phyloP scores from a whole-genome alignment of 2,113 vertebrate species.

The Mesembrinibis cayennensis region DNA sequence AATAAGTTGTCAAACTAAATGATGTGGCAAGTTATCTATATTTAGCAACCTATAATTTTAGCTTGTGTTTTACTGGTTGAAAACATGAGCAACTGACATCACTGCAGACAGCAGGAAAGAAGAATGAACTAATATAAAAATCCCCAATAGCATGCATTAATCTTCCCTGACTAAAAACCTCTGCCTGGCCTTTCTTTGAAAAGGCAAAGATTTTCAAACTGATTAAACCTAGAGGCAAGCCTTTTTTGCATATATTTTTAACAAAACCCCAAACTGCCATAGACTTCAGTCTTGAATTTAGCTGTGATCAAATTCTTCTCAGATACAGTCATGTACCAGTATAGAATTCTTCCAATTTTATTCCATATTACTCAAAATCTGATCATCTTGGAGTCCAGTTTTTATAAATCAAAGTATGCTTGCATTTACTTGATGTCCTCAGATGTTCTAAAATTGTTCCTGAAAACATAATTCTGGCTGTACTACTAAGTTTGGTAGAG shows the following conservation, averaged over 20 bases:
- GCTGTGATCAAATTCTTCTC: background rate
- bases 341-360: background rate
- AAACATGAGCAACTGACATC: conserved; percentile 18
- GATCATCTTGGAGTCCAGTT: background rate
- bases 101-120: conserved; percentile 13
- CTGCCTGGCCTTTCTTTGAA: background rate
- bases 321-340: no score
- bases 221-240: background rate
- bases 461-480: background rate
- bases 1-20: conserved; percentile 49
- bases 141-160: background rate
- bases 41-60: conserved; percentile 58
- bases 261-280: background rate
- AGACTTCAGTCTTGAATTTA: background rate
- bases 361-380: background rate
- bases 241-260: background rate
- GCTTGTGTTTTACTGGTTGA: conserved; percentile 24
- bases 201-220: background rate
- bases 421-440: background rate
- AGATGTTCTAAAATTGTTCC: background rate
- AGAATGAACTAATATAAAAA: conserved; percentile 31
- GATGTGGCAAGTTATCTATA: conserved; percentile 40
- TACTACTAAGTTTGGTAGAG: background rate
- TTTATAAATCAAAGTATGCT: background rate
- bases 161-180: background rate